phyloP scores from a whole-genome alignment of 2,113 vertebrate species.

The Rhinichthys klamathensis region DNA sequence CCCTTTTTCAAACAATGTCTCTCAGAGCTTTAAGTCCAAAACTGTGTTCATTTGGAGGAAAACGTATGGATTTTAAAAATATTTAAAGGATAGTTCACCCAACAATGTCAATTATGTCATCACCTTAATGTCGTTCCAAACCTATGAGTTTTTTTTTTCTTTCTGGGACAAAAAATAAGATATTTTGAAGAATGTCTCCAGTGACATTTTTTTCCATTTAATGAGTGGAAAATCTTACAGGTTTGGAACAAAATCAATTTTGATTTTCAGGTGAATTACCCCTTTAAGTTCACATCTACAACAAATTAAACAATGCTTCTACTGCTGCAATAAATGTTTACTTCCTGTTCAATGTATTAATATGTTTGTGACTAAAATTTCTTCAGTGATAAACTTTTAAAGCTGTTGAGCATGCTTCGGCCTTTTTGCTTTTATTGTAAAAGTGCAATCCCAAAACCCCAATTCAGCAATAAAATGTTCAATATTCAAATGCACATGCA shows the following conservation, averaged over 20 bases:
- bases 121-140: not conserved
- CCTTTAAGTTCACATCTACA: not conserved
- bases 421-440: too few relatives aligned
- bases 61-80: not conserved
- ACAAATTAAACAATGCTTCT: not conserved
- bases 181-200: not conserved
- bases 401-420: not conserved
- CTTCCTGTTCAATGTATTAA: not conserved
- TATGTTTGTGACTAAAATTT: not conserved
- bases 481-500: constrained; percentile 8
- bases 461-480: constrained; percentile 3
- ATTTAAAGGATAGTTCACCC: not conserved
- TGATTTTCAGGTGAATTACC: not conserved
- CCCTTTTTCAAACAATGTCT: too few relatives aligned
- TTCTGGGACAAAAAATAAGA: too few relatives aligned
- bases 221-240: too few relatives aligned
- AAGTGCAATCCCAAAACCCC: not conserved
- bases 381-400: not conserved
- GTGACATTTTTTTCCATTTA: not conserved
- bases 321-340: not conserved
- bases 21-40: too few relatives aligned
- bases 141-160: too few relatives aligned
- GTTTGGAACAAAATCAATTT: not conserved
- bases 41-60: too few relatives aligned
- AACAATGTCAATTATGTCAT: not conserved